Conservation (phyloP, 2,113 vertebrate species). For the Uria lomvia region DNA sequence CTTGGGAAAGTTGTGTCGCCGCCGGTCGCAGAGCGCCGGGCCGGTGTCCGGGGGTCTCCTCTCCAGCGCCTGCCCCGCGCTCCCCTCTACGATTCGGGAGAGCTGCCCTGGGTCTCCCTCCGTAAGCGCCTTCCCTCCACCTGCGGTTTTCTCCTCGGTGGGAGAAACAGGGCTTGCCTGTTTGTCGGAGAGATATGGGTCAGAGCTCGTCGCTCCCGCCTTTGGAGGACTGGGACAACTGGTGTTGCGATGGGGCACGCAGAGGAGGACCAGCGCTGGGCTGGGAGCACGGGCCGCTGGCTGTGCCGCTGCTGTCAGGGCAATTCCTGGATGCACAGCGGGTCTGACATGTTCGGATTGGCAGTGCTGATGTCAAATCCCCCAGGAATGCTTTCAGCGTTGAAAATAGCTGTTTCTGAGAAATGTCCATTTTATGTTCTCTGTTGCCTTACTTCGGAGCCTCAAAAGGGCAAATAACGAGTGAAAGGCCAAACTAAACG, state of each 20-base stretch:
- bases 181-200: neutral
- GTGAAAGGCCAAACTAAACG: neutral
- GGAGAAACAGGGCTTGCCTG: neutral
- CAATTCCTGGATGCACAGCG: neutral
- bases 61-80: neutral
- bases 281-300: neutral
- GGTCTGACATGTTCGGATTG: neutral
- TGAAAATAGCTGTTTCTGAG: neutral
- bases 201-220: neutral
- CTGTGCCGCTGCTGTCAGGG: neutral
- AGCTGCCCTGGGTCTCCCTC: neutral
- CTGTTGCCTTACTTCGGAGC: neutral
- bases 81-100: accelerated
- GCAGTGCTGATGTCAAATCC: neutral
- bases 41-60: neutral
- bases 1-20: neutral
- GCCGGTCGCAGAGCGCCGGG: neutral
- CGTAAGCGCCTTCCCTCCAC: neutral
- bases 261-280: accelerated
- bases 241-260: neutral
- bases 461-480: neutral
- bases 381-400: neutral
- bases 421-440: neutral
- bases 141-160: neutral
- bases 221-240: neutral